Percentiles rank a stretch among this genome's conserved stretches.
Conservation (phyloP, 2,888 invertebrate species). For the Cerastis leucographa region DNA sequence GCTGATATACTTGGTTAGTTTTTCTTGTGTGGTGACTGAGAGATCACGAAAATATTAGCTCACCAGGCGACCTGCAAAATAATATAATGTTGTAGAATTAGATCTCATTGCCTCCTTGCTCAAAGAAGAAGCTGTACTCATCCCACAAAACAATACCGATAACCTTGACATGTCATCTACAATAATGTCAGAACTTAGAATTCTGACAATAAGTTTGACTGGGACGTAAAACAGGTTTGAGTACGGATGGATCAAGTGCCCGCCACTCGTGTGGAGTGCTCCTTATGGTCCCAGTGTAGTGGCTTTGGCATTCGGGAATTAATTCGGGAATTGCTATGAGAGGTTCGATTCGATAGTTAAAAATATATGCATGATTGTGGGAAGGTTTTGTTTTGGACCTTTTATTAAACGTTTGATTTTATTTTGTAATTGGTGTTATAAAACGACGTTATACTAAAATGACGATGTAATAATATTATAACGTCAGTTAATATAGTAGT, state of each 20-base stretch:
- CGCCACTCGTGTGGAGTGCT: conserved; percentile 66
- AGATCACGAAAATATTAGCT: no score
- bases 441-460: no score
- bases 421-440: no score
- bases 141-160: not conserved
- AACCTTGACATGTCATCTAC: conserved; percentile 22
- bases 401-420: not conserved
- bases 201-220: conserved; percentile 54
- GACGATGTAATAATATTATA: no score
- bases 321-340: conserved; percentile 53
- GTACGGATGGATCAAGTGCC: conserved; percentile 72
- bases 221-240: conserved; percentile 65
- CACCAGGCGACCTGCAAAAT: no score
- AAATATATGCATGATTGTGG: conserved; percentile 28
- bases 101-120: not conserved
- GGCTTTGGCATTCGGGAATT: conserved; percentile 58
- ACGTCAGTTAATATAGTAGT: no score
- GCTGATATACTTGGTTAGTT: no score
- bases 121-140: not conserved
- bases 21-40: no score
- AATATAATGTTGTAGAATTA: no score
- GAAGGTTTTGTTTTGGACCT: conserved; percentile 34
- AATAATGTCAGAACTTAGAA: conserved; percentile 33
- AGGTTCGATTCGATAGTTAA: conserved; percentile 55
- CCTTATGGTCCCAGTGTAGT: conserved; percentile 67